phyloP scores from a whole-genome alignment of 2,888 invertebrate genomes.

The Pseudococcus jackbeardsleyi region DNA sequence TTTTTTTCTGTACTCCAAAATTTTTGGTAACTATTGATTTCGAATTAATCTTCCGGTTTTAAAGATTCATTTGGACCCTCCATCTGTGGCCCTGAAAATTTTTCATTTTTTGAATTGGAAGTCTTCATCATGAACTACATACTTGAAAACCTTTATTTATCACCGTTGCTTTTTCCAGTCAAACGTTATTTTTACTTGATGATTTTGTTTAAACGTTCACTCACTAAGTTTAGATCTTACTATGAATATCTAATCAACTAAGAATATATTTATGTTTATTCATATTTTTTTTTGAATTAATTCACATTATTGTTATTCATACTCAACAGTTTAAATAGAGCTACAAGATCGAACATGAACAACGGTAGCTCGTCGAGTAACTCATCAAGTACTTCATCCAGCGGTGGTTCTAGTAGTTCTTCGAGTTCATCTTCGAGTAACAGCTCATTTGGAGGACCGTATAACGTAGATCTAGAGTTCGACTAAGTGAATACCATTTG shows the following conservation, averaged over 20 bases:
- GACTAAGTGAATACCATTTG: background rate
- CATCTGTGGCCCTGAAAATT: too few relatives aligned
- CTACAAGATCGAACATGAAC: conserved; percentile 56
- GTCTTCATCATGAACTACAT: too few relatives aligned
- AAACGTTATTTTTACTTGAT: too few relatives aligned
- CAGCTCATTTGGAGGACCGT: conserved; percentile 46
- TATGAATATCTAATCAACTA: background rate
- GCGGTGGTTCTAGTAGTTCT: conserved; percentile 61
- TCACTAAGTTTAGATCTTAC: too few relatives aligned
- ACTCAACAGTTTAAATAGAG: conserved; percentile 35
- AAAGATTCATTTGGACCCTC: too few relatives aligned
- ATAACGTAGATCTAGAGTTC: conserved; percentile 43
- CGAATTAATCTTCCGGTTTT: too few relatives aligned
- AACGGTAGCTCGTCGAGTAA: conserved; percentile 51
- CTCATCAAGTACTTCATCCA: conserved; percentile 58
- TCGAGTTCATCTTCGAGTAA: conserved; percentile 62
- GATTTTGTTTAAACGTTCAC: too few relatives aligned
- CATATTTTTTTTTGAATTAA: background rate
- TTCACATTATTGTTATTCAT: background rate
- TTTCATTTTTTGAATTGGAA: too few relatives aligned
- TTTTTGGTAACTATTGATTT: too few relatives aligned
- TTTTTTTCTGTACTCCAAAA: too few relatives aligned
- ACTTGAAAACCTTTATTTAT: too few relatives aligned
- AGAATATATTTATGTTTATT: background rate
- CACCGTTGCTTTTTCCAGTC: too few relatives aligned